Percentiles rank a stretch among this genome's conserved stretches.
These are phyloP conservation scores for Chiridota heheva DNA, from an alignment of 35 echinoderm and acorn worm genomes.

Conservation along the genomic window DNA sequence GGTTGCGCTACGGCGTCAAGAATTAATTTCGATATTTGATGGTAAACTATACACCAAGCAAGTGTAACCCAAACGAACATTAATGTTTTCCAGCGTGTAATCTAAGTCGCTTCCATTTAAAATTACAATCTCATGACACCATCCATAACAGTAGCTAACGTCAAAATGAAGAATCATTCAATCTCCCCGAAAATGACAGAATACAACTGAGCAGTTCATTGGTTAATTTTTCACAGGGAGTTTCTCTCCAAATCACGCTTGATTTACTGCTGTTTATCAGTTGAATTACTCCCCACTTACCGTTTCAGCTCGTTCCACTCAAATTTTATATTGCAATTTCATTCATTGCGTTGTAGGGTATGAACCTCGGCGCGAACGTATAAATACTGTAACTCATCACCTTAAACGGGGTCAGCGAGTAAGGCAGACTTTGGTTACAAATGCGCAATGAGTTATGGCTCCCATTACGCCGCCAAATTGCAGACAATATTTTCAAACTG, in stretches of 20 bases:
- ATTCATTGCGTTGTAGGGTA: not conserved
- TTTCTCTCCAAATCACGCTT: not conserved
- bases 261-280: slow-evolving; percentile 37
- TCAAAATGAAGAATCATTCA: slow-evolving; percentile 21
- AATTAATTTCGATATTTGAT: slow-evolving; percentile 50
- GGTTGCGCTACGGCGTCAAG: slow-evolving; percentile 30
- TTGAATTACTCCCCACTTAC: slow-evolving; percentile 43
- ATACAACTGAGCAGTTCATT: slow-evolving; percentile 35
- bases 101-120: slow-evolving; percentile 51
- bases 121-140: slow-evolving; percentile 44
- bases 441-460: slow-evolving; percentile 28
- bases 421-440: not conserved
- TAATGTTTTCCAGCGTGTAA: slow-evolving; percentile 52
- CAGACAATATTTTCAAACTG: slow-evolving; percentile 48
- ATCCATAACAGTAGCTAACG: slow-evolving; percentile 16
- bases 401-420: slow-evolving; percentile 29
- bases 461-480: slow-evolving; percentile 50
- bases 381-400: slow-evolving; percentile 13
- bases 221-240: slow-evolving; percentile 29
- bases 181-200: slow-evolving; percentile 27
- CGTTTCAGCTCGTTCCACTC: too few species aligned
- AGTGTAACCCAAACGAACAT: slow-evolving; percentile 32
- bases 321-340: slow-evolving; percentile 16
- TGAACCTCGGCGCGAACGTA: slow-evolving; percentile 3
- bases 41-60: slow-evolving; percentile 20